Base-by-base conservation (phyloP, 2,797 vertebrate species). In the Cossypha polioptera region DNA sequence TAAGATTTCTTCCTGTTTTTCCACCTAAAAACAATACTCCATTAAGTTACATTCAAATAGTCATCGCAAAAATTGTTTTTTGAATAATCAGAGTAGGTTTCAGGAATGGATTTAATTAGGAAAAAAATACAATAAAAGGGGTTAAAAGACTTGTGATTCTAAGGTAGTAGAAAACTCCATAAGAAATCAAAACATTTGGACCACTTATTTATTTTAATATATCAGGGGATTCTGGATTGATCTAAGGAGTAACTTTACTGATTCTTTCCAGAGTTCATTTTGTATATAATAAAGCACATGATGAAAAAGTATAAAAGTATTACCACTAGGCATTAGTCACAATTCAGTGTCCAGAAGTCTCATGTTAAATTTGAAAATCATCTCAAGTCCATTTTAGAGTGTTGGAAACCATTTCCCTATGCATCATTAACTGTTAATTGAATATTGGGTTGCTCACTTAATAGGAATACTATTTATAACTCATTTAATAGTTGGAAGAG, bases 381-480 rank as follows among this genome's bases (percentile, higher is more conserved):
- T 90, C 66, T 81, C 66, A 86, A 86, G 83, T 76, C 55, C 74
- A 38, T 74, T 92, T 90, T 65, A 82, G 71, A 77, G 36, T 36
- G 36, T 90, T 93, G 67, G 65, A 95, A 93, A 71, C 12, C 79
- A 90, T 88, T 90, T 93, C 25, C 63, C 11, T 68, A 93, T 83
- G 84, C 91, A 83, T 92, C 93, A 84, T 96, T 97, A 91, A 91
- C 77, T 26, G 45, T 93, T 95, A 95, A 95, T 94, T 95, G 83
- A 89, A 89, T 88, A 92, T 29, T 63, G 72, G 25, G 50, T 87
- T 87, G 15, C 31, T 93, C 63, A 58, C 28, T 95, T 95, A 95
- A 93, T 95, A 74, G 19, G 55, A 48, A 29, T 85, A 42, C 86
- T 96, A 95, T 95, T 96, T 96, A 92, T 93, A 89, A 57, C 77